Evolutionary conservation across 2,113 vertebrate species (phyloP), one percentile per base, ranked within the genome.

Genomic region (Lophius piscatorius): DNA sequence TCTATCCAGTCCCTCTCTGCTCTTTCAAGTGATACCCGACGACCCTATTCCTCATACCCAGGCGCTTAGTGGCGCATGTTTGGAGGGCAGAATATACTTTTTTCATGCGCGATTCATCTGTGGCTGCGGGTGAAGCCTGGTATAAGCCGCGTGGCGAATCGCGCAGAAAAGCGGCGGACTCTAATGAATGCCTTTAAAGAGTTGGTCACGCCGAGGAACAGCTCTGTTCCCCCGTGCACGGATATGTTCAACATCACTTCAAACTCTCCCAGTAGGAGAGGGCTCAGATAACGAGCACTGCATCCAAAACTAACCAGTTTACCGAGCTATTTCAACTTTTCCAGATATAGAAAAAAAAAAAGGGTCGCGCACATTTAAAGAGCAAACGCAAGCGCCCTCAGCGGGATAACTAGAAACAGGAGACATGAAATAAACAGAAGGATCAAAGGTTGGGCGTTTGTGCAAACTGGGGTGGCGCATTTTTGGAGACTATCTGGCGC

Each of bases 171-270:
- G 87, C 91, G 90, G 88, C 87, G 72, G 66, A 75, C 90, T 91
- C 88, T 94, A 94, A 96, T 94, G 93, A 95, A 96, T 94, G 92
- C 90, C 87, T 93, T 93, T 93, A 92, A 87, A 91, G 87, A 89
- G 82, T 91, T 86, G 91, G 93, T 97, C 95, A 95, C 84, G 88
- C 93, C 71, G 88, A 90, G 86, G 89, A 92, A 94, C 94, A 94
- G 91, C 64, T 91, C 87, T 87, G 89, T 87, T 90, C 91, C 86
- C 88, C 86, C 88, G 90, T 92, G 93, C 94, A 93, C 91, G 92
- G 92, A 88, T 88, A 85, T 91, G 88, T 92, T 94, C 91, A 91
- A 94, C 92, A 93, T 90, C 92, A 91, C 92, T 90, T 88, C 85
- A 90, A 87, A 1, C 26, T 9, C 63, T 68, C 72, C 55, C 70